Base-by-base conservation (phyloP, 1,140 invertebrate genomes). In the Neodiprion pinetum region DNA sequence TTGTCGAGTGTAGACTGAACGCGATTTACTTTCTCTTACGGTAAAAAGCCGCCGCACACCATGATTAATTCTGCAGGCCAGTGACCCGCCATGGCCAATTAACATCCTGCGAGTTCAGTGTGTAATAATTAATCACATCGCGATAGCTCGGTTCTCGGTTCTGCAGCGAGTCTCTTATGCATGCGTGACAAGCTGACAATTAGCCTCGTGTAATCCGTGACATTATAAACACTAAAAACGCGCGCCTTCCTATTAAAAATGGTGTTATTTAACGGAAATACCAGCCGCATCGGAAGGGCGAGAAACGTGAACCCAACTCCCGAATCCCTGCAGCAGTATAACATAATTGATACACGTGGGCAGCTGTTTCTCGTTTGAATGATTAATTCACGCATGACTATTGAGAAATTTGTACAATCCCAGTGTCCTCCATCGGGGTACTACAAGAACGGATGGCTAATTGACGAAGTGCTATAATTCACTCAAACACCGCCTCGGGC, bases 11-110 rank as follows among this genome's bases (percentile, higher is more conserved):
- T 61, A 61, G 53, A 61, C 78, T 12, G 21, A 75, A 71, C 71
- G 81, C 82, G 82, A 82, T 82, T 82, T 78, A 82, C 81, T 82
- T 82, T 82, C 81, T 80, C 80, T 72, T 40, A 67, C 68, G 73
- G 73, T 80, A 77, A 81, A 74, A 81, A 78, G 28, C 67, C 28
- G 48, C 65, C 69, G 14, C 50, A 72, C 74, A 40, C 70, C 21
- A 70, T 72, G 48, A 14, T 50, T n/a, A 53, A 48, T 74, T 28
- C 17, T 14, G 68, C 40, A 48, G 48, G 66, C 71, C 68, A 76
- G 65, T 68, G 65, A 73, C 47, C 72, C 49, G 48, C 70, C 69
- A 14, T 21, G 48, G 53, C 48, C 70, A 67, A 76, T 76, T 76
- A 73, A 72, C 74, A 69, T 66, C 23, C 40, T 70, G 66, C 67